Evolutionary conservation across 2,888 invertebrate genomes (phyloP).

Genomic region (Polymixis lichenea): DNA sequence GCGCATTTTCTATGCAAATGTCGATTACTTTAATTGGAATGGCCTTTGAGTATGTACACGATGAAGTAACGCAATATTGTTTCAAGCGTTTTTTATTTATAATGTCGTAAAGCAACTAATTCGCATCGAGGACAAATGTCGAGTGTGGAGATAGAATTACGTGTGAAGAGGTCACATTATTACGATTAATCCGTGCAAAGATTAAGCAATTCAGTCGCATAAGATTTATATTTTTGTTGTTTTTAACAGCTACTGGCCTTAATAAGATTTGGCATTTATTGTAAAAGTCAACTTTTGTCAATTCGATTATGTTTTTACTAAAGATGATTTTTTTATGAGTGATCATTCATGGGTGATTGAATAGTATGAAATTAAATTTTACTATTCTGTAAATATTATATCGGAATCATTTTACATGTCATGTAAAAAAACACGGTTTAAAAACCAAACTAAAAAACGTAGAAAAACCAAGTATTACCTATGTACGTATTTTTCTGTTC

Average conservation of each 20-base stretch:
- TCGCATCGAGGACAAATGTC: constrained; percentile 67
- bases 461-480: too few relatives aligned
- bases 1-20: constrained; percentile 80
- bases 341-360: not conserved
- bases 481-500: too few relatives aligned
- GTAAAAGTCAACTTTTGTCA: not conserved
- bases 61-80: constrained; percentile 65
- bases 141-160: constrained; percentile 54
- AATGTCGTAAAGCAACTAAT: constrained; percentile 67
- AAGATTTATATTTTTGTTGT: not conserved
- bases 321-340: too few relatives aligned
- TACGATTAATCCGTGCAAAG: constrained; percentile 50
- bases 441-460: too few relatives aligned
- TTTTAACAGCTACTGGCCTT: not conserved
- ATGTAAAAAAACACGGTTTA: too few relatives aligned
- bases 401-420: too few relatives aligned
- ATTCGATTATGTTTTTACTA: constrained; percentile 13
- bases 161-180: constrained; percentile 63
- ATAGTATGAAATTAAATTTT: too few relatives aligned
- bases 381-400: too few relatives aligned
- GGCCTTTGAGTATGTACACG: constrained; percentile 71
- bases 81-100: constrained; percentile 60
- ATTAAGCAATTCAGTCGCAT: constrained; percentile 47
- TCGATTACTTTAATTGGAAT: constrained; percentile 78
- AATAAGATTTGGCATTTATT: constrained; percentile 4